phyloP scores from a whole-genome alignment of 1,140 invertebrate genomes.

The Brachionus sp. region DNA sequence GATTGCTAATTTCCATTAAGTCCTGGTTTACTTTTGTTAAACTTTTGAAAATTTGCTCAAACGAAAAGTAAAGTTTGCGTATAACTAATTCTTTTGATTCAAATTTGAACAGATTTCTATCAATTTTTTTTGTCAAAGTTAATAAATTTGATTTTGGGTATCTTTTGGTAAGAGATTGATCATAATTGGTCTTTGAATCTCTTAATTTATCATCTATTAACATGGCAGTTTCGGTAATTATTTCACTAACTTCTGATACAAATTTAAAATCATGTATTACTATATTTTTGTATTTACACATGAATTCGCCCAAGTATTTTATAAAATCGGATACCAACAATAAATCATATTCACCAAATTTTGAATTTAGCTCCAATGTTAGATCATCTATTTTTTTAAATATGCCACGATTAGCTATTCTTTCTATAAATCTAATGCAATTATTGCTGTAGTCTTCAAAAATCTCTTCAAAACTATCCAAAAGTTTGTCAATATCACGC shows the following conservation, averaged over 20 bases:
- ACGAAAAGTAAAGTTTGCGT: not conserved
- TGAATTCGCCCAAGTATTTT: not conserved
- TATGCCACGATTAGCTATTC: not conserved
- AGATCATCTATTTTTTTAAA: not conserved
- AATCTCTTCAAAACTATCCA: not conserved
- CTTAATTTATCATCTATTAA: not conserved
- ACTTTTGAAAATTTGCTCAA: conserved; percentile 19
- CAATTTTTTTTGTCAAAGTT: conserved; percentile 3
- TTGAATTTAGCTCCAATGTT: not conserved
- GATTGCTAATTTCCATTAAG: not conserved
- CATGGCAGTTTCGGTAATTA: not conserved
- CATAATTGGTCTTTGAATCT: not conserved
- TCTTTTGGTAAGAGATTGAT: not conserved
- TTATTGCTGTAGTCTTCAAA: not conserved
- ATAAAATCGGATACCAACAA: not conserved
- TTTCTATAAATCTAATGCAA: not conserved
- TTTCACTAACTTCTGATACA: not conserved
- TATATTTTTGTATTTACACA: conserved; percentile 29
- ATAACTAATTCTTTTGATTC: not conserved
- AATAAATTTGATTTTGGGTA: not conserved
- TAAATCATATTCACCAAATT: conserved; percentile 33
- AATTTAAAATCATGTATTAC: not conserved
- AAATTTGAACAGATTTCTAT: conserved; percentile 14
- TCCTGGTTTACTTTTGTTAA: not conserved
- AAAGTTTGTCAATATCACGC: not conserved